A percentile compares a stretch with the other conserved stretches of the same genome.
Evolutionary conservation across 2,888 invertebrate genomes (phyloP).

Genomic region (Cordilura impudica): DNA sequence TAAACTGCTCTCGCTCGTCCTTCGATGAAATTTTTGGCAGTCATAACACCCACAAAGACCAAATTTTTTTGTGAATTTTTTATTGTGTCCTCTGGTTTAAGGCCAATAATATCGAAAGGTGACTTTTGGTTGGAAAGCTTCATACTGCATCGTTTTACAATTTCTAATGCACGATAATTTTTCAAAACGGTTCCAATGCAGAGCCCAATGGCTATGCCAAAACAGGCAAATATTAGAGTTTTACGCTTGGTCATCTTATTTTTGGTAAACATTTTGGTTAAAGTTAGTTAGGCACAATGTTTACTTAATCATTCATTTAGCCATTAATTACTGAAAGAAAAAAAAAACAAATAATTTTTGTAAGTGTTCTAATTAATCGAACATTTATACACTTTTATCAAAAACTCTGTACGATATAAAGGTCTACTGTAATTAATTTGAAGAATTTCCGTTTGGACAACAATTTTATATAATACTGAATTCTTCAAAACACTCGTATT

Average conservation of each 20-base stretch:
- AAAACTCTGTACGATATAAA: too few relatives aligned
- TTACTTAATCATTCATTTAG: neutral
- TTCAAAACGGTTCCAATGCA: constrained; percentile 77
- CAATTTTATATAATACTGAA: too few relatives aligned
- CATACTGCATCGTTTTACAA: constrained; percentile 75
- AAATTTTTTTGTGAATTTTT: constrained; percentile 79
- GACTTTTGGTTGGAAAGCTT: constrained; percentile 71
- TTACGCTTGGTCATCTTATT: constrained; percentile 76
- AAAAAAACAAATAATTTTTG: neutral
- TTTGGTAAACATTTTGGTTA: constrained; percentile 77
- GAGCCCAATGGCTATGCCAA: constrained; percentile 76
- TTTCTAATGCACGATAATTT: constrained; percentile 77
- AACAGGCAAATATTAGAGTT: constrained; percentile 76
- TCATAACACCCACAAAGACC: constrained; percentile 97
- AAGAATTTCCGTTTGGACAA: too few relatives aligned
- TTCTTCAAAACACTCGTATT: too few relatives aligned
- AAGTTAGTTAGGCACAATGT: too few relatives aligned
- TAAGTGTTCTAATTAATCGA: too few relatives aligned
- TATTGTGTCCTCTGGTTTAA: constrained; percentile 74
- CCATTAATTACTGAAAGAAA: constrained; percentile 27
- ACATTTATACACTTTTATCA: too few relatives aligned
- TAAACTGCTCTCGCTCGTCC: constrained; percentile 93
- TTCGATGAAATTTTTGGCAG: constrained; percentile 93
- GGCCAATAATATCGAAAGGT: constrained; percentile 76
- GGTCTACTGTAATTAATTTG: too few relatives aligned